Conservation (phyloP, 2,797 vertebrate species). For the Lemur catta region DNA sequence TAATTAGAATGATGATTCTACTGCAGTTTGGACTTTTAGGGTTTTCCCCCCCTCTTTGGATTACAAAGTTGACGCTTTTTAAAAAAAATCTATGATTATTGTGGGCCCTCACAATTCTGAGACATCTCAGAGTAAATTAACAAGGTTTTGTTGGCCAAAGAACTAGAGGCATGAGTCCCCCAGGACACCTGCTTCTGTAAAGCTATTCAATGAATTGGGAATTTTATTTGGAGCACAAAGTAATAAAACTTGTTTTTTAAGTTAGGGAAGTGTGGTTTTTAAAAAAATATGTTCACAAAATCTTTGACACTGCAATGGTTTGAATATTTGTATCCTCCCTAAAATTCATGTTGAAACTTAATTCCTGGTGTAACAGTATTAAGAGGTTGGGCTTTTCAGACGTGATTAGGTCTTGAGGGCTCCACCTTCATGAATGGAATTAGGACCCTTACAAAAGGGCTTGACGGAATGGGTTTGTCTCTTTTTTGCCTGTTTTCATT, state of each 20-base stretch:
- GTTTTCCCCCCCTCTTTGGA: not conserved
- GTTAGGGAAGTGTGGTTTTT: not conserved
- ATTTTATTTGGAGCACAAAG: conserved; percentile 29
- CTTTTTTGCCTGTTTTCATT: not conserved
- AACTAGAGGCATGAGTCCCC: not conserved
- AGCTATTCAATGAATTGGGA: not conserved
- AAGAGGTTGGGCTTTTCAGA: not conserved
- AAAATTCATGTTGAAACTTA: not conserved
- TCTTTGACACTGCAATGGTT: not conserved
- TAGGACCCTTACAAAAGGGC: not conserved
- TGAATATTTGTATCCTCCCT: not conserved
- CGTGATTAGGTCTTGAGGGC: not conserved
- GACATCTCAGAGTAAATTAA: not conserved
- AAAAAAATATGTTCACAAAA: not conserved
- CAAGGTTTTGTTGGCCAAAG: not conserved
- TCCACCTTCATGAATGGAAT: not conserved
- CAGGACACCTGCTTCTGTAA: not conserved
- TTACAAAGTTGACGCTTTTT: not conserved
- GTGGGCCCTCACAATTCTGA: not conserved
- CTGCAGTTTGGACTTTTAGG: not conserved
- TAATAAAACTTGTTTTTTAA: not conserved
- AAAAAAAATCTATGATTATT: not conserved
- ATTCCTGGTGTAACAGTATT: not conserved
- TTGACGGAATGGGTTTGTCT: not conserved
- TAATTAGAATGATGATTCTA: not conserved